These are phyloP conservation scores for Piscicola geometra DNA, from an alignment of 2,888 invertebrate genomes.

Conservation along the genomic window DNA sequence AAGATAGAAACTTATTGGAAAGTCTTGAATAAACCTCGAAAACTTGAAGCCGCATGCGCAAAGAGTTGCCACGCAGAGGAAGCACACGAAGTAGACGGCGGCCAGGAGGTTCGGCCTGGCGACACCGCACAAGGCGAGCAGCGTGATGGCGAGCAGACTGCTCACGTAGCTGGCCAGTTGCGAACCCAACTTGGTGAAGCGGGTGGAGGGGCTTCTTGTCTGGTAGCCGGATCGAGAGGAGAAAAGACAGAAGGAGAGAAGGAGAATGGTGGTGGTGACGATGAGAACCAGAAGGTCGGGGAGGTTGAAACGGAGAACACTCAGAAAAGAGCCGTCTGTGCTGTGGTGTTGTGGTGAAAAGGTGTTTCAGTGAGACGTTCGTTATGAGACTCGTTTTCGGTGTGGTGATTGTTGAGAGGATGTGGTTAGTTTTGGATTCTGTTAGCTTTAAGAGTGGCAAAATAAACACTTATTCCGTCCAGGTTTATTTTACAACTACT, in stretches of 20 bases:
- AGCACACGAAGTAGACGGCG: slow-evolving; percentile 78
- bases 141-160: slow-evolving; percentile 46
- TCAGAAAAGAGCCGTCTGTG: slow-evolving; percentile 40
- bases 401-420: no score
- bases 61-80: slow-evolving; percentile 72
- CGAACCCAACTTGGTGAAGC: slow-evolving; percentile 5
- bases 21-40: slow-evolving; percentile 48
- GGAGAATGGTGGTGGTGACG: slow-evolving; percentile 47
- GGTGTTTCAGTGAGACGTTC: no score
- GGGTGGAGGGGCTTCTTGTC: background rate
- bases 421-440: no score
- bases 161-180: slow-evolving; percentile 46
- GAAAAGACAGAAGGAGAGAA: slow-evolving; percentile 46
- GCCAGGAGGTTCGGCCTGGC: slow-evolving; percentile 77
- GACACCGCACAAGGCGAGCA: slow-evolving; percentile 60
- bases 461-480: no score
- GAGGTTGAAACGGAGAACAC: slow-evolving; percentile 49
- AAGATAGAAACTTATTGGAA: no score
- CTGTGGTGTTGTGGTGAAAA: background rate
- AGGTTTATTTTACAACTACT: no score
- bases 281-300: slow-evolving; percentile 51
- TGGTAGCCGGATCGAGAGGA: background rate
- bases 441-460: no score
- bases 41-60: slow-evolving; percentile 71
- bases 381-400: no score